These are phyloP conservation scores for Eleginops maclovinus DNA, from an alignment of 2,113 vertebrate genomes.

Conservation along the genomic window DNA sequence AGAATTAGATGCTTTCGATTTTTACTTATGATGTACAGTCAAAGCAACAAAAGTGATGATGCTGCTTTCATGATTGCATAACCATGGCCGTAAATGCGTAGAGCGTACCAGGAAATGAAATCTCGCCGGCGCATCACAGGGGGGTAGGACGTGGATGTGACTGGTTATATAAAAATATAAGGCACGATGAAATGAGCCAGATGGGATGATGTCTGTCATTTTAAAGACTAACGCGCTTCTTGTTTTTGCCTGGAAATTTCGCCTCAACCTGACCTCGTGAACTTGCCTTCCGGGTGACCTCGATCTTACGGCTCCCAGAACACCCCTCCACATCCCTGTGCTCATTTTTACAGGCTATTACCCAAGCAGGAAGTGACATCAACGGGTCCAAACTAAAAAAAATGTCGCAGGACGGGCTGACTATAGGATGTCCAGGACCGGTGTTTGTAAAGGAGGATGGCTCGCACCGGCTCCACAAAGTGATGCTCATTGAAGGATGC, in stretches of 20 bases:
- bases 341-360: slow-evolving; percentile 53
- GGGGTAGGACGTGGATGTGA: slow-evolving; percentile 60
- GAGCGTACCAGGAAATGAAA: slow-evolving; percentile 68
- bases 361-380: slow-evolving; percentile 86
- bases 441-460: slow-evolving; percentile 59
- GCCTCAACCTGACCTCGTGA: slow-evolving; percentile 71
- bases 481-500: slow-evolving; percentile 72
- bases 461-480: slow-evolving; percentile 53
- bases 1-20: background rate
- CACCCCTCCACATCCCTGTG: slow-evolving; percentile 56
- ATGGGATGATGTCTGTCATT: slow-evolving; percentile 60
- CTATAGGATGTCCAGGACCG: slow-evolving; percentile 71
- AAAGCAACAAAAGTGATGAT: slow-evolving; percentile 25
- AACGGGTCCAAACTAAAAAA: slow-evolving; percentile 81
- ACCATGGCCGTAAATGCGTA: slow-evolving; percentile 65
- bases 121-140: slow-evolving; percentile 54
- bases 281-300: slow-evolving; percentile 62
- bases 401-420: slow-evolving; percentile 78
- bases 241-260: slow-evolving; percentile 21
- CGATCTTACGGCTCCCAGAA: slow-evolving; percentile 46
- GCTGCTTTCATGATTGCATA: slow-evolving; percentile 62
- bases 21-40: slow-evolving; percentile 4
- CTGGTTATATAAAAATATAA: slow-evolving; percentile 76
- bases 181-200: slow-evolving; percentile 41
- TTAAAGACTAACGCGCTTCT: slow-evolving; percentile 44